phyloP scores from a whole-genome alignment of 1,140 invertebrate genomes.

The Listronotus bonariensis region DNA sequence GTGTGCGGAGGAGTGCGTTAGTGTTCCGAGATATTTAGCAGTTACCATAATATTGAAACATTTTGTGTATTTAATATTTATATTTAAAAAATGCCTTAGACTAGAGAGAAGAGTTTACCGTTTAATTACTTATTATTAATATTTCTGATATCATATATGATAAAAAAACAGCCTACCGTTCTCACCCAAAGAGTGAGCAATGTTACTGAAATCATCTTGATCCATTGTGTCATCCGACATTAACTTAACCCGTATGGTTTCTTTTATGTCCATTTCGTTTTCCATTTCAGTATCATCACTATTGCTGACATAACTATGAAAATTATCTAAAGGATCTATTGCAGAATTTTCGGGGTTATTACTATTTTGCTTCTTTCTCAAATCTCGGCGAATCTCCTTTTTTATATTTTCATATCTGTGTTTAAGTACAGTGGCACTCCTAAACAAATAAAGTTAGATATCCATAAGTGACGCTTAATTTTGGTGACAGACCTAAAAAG shows the following conservation, averaged over 20 bases:
- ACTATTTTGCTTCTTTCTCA: slow-evolving; percentile 2
- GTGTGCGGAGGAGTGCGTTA: too few species aligned
- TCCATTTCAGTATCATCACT: slow-evolving; percentile 1
- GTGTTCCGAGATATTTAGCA: too few species aligned
- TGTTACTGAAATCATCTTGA: not conserved
- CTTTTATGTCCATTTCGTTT: slow-evolving; percentile 8
- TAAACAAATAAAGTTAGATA: too few species aligned
- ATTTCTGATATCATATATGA: too few species aligned
- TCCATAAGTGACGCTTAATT: too few species aligned
- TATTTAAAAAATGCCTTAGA: too few species aligned
- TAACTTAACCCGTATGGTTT: slow-evolving; percentile 1
- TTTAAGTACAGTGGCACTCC: slow-evolving; percentile 10
- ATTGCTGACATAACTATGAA: not conserved
- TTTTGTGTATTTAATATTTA: too few species aligned
- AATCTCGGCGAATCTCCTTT: slow-evolving; percentile 5
- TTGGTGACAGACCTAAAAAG: too few species aligned
- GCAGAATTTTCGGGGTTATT: not conserved
- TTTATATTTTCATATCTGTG: slow-evolving; percentile 16
- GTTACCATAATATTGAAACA: too few species aligned
- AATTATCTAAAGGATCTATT: not conserved
- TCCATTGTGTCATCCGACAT: slow-evolving; percentile 6
- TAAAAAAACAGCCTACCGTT: too few species aligned
- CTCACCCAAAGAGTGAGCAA: not conserved
- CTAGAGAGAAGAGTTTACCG: too few species aligned
- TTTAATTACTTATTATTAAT: too few species aligned